Percentiles rank a stretch among this genome's conserved stretches.
phyloP scores from a whole-genome alignment of 2,888 invertebrate genomes.

The Drosophila infuscata region DNA sequence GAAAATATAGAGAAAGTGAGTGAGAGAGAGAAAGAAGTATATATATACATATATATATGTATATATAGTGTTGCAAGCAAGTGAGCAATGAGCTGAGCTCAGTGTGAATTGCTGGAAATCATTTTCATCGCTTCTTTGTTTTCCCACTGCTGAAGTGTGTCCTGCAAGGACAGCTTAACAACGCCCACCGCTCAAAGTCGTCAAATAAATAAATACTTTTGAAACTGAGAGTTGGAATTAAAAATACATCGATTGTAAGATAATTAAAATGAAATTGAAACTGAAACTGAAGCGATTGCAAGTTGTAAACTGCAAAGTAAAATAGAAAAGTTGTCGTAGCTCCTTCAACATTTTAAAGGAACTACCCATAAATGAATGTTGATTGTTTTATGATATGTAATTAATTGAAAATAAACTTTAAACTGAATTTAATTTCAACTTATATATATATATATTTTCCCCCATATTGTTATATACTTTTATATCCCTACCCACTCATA shows the following conservation, averaged over 20 bases:
- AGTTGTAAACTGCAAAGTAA: background rate
- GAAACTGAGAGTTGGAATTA: constrained; percentile 17
- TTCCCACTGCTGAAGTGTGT: constrained; percentile 24
- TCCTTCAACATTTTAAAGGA: too few species aligned
- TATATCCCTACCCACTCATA: background rate
- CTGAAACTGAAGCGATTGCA: background rate
- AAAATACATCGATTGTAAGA: background rate
- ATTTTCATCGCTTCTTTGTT: constrained; percentile 29
- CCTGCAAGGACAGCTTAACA: constrained; percentile 14
- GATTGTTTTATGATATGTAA: background rate
- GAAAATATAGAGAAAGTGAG: constrained; percentile 1
- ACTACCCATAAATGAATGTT: too few species aligned
- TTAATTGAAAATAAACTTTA: background rate
- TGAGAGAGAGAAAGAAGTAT: background rate
- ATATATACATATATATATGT: too few species aligned
- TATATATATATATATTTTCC: background rate
- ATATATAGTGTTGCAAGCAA: background rate
- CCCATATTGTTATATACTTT: background rate
- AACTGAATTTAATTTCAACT: background rate
- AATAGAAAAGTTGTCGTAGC: background rate
- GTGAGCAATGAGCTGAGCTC: constrained; percentile 31
- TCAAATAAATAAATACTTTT: constrained; percentile 19
- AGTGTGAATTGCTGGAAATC: constrained; percentile 29
- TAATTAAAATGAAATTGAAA: constrained; percentile 19
- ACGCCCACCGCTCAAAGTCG: constrained; percentile 4